These are phyloP conservation scores for Trachymyrmex septentrionalis DNA, from an alignment of 1,140 invertebrate species.

Conservation along the genomic window DNA sequence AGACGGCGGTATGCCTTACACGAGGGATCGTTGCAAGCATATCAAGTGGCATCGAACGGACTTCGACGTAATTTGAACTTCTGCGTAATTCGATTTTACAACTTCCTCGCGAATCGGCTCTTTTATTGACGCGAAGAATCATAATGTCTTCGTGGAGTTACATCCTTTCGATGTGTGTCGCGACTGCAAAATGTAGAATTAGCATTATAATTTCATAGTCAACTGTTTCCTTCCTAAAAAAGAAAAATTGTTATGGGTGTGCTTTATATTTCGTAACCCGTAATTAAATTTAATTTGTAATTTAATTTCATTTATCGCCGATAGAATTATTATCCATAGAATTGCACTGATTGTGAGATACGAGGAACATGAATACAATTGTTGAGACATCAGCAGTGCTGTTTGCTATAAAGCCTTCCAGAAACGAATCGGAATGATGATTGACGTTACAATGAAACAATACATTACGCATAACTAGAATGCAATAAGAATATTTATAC, in stretches of 20 bases:
- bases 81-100: conserved; percentile 79
- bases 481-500: too few species aligned
- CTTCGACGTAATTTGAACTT: conserved; percentile 45
- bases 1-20: conserved; percentile 63
- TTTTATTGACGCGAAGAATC: conserved; percentile 31
- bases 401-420: too few species aligned
- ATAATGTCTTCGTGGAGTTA: conserved; percentile 20
- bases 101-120: conserved; percentile 79
- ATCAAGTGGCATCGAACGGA: conserved; percentile 63
- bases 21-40: conserved; percentile 65
- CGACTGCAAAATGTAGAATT: conserved; percentile 31
- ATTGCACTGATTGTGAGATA: too few species aligned
- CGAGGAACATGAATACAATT: too few species aligned
- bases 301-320: too few species aligned
- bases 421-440: too few species aligned
- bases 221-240: not conserved
- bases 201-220: not conserved
- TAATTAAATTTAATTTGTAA: not conserved
- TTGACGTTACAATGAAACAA: too few species aligned
- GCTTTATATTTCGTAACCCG: not conserved
- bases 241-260: not conserved
- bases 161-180: conserved; percentile 33
- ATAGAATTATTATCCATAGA: too few species aligned
- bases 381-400: too few species aligned
- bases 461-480: too few species aligned